phyloP scores from a whole-genome alignment of 30 jellyfish, hydroid and myxozoan species.

The Haliclystus octoradiatus region DNA sequence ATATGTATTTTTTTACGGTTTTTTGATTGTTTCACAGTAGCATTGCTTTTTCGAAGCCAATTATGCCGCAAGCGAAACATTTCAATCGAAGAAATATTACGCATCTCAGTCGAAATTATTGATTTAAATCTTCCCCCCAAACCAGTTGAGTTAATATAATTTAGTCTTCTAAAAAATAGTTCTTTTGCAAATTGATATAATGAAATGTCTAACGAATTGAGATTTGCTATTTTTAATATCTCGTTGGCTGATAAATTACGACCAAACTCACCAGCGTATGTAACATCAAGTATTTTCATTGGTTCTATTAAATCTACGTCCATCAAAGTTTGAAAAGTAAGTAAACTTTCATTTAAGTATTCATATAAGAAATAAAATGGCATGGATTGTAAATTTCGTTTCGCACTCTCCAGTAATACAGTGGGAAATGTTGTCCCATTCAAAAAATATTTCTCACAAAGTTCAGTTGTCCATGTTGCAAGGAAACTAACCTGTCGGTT shows the following conservation, averaged over 20 bases:
- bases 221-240: slow-evolving; percentile 8
- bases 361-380: slow-evolving; percentile 58
- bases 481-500: slow-evolving; percentile 89
- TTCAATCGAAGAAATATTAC: too few relatives aligned
- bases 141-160: background rate
- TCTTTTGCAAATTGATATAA: slow-evolving; percentile 58
- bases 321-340: slow-evolving; percentile 68
- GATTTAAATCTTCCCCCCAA: too few relatives aligned
- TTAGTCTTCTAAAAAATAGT: slow-evolving; percentile 27
- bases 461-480: slow-evolving; percentile 40
- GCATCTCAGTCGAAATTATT: too few relatives aligned
- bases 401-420: slow-evolving; percentile 46
- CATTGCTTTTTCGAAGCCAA: too few relatives aligned
- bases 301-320: slow-evolving; percentile 37
- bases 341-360: slow-evolving; percentile 65
- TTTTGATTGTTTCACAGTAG: too few relatives aligned
- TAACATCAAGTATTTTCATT: slow-evolving; percentile 40
- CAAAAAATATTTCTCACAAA: slow-evolving; percentile 22
- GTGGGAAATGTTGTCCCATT: slow-evolving; percentile 1
- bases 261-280: slow-evolving; percentile 58
- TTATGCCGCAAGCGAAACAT: too few relatives aligned
- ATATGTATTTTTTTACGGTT: too few relatives aligned
- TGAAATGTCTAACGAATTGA: slow-evolving; percentile 44
- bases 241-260: slow-evolving; percentile 13
- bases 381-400: slow-evolving; percentile 21